phyloP scores from a whole-genome alignment of 2,888 invertebrate genomes.

The Pollenia griseotomentosa region DNA sequence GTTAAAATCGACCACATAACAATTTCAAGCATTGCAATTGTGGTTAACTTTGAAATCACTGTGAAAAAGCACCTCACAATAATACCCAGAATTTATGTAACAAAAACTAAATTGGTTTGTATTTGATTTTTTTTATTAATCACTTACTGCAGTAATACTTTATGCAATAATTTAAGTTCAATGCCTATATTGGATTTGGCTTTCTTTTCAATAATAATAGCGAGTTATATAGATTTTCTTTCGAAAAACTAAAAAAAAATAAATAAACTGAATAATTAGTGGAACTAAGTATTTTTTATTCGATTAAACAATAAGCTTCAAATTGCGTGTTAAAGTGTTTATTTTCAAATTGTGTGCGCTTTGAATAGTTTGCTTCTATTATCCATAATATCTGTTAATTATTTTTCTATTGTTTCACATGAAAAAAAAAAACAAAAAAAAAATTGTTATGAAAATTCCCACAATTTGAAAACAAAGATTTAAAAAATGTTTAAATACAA shows the following conservation, averaged over 20 bases:
- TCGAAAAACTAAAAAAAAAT: neutral
- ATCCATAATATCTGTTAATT: neutral
- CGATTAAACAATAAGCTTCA: conserved; percentile 5
- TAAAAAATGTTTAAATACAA: conserved; percentile 33
- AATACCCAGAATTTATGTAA: too few relatives aligned
- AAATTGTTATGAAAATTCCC: conserved; percentile 32
- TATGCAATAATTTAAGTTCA: conserved; percentile 59
- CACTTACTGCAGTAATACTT: conserved; percentile 25
- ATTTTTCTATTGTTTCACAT: conserved; percentile 45
- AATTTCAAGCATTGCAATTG: too few relatives aligned
- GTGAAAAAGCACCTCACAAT: too few relatives aligned
- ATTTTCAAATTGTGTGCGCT: conserved; percentile 9
- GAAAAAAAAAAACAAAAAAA: neutral
- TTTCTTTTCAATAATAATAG: conserved; percentile 14
- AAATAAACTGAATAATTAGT: conserved; percentile 46
- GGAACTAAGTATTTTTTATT: conserved; percentile 10
- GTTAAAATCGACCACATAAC: too few relatives aligned
- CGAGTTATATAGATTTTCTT: neutral
- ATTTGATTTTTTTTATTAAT: neutral
- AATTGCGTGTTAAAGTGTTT: conserved; percentile 53
- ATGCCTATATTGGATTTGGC: conserved; percentile 47
- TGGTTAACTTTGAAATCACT: too few relatives aligned
- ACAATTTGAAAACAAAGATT: conserved; percentile 35
- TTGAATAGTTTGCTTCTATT: conserved; percentile 29
- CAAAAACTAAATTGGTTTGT: too few relatives aligned